Percentiles rank a stretch among this genome's conserved stretches.
Evolutionary conservation across 2,113 vertebrate species (phyloP).

Genomic region (Eira barbara): DNA sequence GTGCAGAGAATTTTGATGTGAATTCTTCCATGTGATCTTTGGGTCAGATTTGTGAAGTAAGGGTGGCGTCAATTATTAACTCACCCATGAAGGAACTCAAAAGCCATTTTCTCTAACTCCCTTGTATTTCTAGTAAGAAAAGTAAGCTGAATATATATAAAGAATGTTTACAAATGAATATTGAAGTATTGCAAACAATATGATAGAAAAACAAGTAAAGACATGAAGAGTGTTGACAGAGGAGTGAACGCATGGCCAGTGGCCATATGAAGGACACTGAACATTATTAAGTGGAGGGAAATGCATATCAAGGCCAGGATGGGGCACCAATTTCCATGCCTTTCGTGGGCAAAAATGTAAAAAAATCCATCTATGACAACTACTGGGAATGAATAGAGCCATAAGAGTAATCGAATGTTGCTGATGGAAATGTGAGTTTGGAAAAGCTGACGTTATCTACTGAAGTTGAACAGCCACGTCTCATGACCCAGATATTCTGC

Average conservation of each 20-base stretch:
- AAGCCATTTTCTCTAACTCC: neutral
- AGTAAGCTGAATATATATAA: neutral
- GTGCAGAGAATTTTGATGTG: neutral
- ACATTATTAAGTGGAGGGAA: neutral
- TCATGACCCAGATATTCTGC: slow-evolving; percentile 40
- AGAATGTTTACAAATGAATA: neutral
- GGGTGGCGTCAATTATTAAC: neutral
- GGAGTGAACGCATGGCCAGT: neutral
- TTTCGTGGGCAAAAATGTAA: neutral
- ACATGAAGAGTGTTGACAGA: neutral
- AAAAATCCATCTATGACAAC: neutral
- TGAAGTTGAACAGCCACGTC: slow-evolving; percentile 27
- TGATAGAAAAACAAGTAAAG: neutral
- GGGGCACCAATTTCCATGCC: neutral
- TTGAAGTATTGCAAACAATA: neutral
- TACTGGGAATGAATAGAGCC: neutral
- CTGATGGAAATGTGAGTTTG: slow-evolving; percentile 14
- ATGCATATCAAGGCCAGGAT: slow-evolving; percentile 11
- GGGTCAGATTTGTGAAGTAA: neutral
- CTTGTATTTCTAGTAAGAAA: neutral
- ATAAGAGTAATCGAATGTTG: neutral
- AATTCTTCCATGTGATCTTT: neutral
- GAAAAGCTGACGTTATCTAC: slow-evolving; percentile 19
- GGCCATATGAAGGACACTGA: neutral
- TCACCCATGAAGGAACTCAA: neutral